Evolutionary conservation across 2,888 invertebrate species (phyloP), one percentile per base, ranked within the genome.

Genomic region (Heteropelma amictum): DNA sequence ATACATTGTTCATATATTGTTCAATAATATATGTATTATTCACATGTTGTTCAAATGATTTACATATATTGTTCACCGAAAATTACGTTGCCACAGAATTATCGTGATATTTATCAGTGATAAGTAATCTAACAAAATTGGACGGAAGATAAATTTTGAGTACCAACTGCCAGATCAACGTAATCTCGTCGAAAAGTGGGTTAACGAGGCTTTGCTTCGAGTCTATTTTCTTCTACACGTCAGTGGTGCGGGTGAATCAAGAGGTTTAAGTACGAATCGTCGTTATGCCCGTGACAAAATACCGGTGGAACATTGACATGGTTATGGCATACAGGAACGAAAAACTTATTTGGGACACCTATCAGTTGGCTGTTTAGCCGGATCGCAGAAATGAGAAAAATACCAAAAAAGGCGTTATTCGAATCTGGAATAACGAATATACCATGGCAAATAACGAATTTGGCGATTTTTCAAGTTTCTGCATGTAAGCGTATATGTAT

Each of bases 341-440:
- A 65, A 70, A 75, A 56, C 71, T 75, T 65, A 67, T 71, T 71
- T 70, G 38, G 58, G 21, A 38, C 64, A 65, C 70, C 60, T 65
- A 74, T 74, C 74, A 70, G 64, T 71, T 71, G 60, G 53, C 14
- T 60, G 38, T 45, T n/a, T 10, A 23, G 40, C 53, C 23, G 17
- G 14, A 45, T 35, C 30, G 26, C 28, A 35, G n/a, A 38, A 49
- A 68, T n/a, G 21, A 17, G 30, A 23, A 58, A 49, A 23, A 58
- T 14, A 23, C 17, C 8, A 21, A 45, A n/a, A 33, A 30, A 17
- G 42, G 28, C 53, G 17, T 54, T 54, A 47, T 54, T 70, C 51
- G 69, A 49, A 33, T 49, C 47, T 49, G 23, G 4, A 42, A 28
- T 17, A 38, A 47, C 17, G 10, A 64, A 30, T 61, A 23, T 53